These are phyloP conservation scores for Atta texana DNA, from an alignment of 1,140 invertebrate genomes.

Conservation along the genomic window DNA sequence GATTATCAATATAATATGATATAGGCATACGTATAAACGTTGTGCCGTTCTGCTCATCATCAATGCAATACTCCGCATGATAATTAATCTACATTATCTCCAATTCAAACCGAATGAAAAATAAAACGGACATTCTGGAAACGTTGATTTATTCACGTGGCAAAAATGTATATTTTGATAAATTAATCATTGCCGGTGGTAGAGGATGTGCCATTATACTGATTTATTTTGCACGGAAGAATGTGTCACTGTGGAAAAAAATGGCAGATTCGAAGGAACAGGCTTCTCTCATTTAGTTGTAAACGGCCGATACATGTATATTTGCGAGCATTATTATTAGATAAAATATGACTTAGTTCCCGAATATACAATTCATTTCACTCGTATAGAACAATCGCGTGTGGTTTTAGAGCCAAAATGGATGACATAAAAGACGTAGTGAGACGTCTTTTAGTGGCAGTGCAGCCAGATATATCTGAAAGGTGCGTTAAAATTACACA, in stretches of 20 bases:
- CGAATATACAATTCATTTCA: conserved; percentile 59
- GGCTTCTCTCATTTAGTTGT: conserved; percentile 49
- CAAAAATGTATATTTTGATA: not conserved
- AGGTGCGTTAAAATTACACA: conserved; percentile 65
- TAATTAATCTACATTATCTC: conserved; percentile 19
- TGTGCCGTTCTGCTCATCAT: conserved; percentile 10
- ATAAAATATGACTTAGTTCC: conserved; percentile 44
- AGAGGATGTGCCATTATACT: not conserved
- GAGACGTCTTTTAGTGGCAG: conserved; percentile 35
- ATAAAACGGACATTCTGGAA: not conserved
- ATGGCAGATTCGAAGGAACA: conserved; percentile 4
- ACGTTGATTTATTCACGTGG: not conserved
- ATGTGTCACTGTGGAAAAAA: not conserved
- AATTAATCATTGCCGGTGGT: not conserved
- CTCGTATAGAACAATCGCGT: conserved; percentile 47
- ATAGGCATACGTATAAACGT: conserved; percentile 4
- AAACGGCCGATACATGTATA: conserved; percentile 34
- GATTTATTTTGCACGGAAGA: conserved; percentile 41
- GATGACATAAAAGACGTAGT: not conserved
- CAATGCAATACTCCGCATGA: conserved; percentile 9
- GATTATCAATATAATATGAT: conserved; percentile 43
- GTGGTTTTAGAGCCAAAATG: conserved; percentile 50
- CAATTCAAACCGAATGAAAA: conserved; percentile 15
- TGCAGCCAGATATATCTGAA: conserved; percentile 66
- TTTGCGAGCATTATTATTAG: conserved; percentile 66